These are phyloP conservation scores for Ochropacha duplaris DNA, from an alignment of 2,888 invertebrate genomes.

Conservation along the genomic window DNA sequence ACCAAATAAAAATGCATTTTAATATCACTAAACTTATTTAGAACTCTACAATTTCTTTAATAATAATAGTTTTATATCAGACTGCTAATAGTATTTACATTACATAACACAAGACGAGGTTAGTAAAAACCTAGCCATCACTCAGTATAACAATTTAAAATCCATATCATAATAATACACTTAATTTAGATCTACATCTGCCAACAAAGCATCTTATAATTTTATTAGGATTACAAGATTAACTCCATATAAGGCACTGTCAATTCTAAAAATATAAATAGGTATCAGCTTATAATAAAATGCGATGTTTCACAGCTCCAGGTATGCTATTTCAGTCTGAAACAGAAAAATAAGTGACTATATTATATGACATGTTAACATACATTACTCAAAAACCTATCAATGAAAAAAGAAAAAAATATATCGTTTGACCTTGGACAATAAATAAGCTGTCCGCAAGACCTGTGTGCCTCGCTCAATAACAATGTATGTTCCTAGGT, in stretches of 20 bases:
- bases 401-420: too few species aligned
- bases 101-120: conserved; percentile 15
- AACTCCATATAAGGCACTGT: conserved; percentile 14
- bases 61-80: conserved; percentile 20
- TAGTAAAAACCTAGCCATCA: conserved; percentile 18
- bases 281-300: conserved; percentile 11
- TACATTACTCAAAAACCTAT: too few species aligned
- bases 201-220: not conserved
- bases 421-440: too few species aligned
- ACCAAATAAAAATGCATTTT: too few species aligned
- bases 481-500: too few species aligned
- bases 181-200: conserved; percentile 34
- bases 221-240: not conserved
- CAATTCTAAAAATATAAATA: conserved; percentile 1
- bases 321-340: conserved; percentile 50
- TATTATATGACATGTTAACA: too few species aligned
- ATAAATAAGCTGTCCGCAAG: too few species aligned
- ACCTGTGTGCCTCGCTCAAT: too few species aligned
- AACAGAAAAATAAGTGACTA: conserved; percentile 28
- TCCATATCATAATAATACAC: conserved; percentile 33
- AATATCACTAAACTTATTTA: conserved; percentile 44
- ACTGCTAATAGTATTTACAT: conserved; percentile 22
- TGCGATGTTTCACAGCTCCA: conserved; percentile 23
- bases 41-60: conserved; percentile 53
- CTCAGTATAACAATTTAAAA: conserved; percentile 25